Conservation (phyloP, 2,113 vertebrate genomes). For the Galemys pyrenaicus region DNA sequence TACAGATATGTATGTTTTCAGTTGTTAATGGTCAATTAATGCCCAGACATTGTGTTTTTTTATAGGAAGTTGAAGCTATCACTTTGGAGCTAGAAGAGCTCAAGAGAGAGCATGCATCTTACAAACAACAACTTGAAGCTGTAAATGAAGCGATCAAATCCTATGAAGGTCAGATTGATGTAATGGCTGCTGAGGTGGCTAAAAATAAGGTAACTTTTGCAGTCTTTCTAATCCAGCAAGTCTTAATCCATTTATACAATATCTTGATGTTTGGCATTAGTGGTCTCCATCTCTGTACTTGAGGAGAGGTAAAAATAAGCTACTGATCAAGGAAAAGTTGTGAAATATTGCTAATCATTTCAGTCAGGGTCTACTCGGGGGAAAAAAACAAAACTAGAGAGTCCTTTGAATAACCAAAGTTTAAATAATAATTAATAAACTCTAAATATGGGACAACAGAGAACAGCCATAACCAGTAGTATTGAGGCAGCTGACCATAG, state of each 20-base stretch:
- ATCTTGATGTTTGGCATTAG: not conserved
- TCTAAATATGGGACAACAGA: not conserved
- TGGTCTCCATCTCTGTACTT: not conserved
- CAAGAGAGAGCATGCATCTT: slow-evolving; percentile 89
- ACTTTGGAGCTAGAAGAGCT: slow-evolving; percentile 93
- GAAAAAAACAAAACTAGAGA: not conserved
- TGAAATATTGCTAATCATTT: slow-evolving; percentile 15
- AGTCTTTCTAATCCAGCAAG: no score
- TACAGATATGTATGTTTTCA: not conserved
- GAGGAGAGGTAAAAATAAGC: not conserved
- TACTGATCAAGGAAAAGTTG: not conserved
- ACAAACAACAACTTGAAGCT: slow-evolving; percentile 90
- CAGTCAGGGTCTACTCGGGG: not conserved
- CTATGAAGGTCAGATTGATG: slow-evolving; percentile 89
- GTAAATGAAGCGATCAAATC: slow-evolving; percentile 89
- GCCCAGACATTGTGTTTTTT: not conserved
- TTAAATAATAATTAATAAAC: not conserved
- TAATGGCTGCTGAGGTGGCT: slow-evolving; percentile 86
- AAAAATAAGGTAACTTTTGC: slow-evolving; percentile 88
- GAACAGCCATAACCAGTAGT: not conserved
- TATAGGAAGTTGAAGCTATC: slow-evolving; percentile 92
- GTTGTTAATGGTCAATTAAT: slow-evolving; percentile 1
- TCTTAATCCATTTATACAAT: no score
- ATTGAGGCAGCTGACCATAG: not conserved
- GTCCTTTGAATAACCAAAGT: not conserved